phyloP scores from a whole-genome alignment of 2,888 invertebrate genomes.

The Caradrina kadenii region DNA sequence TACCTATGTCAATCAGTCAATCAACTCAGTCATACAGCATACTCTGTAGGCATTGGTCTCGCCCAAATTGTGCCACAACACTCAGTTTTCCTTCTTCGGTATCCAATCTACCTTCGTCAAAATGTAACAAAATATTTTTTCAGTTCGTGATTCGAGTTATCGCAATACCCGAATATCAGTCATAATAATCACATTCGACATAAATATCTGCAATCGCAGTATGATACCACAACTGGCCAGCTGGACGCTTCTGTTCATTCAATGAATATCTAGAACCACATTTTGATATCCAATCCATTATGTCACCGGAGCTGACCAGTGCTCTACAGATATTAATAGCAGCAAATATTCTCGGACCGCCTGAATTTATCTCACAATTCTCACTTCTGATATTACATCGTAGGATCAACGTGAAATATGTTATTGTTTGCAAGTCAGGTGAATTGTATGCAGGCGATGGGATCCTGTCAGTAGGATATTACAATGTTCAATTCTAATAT shows the following conservation, averaged over 20 bases:
- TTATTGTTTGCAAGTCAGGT: constrained; percentile 48
- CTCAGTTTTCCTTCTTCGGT: neutral
- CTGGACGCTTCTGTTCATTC: constrained; percentile 33
- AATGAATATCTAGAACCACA: constrained; percentile 2
- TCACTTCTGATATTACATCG: constrained; percentile 51
- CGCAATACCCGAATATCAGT: neutral
- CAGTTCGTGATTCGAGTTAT: neutral
- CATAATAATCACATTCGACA: neutral
- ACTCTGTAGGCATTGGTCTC: no score
- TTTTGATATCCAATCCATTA: constrained; percentile 38
- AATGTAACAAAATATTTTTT: neutral
- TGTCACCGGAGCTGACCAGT: constrained; percentile 22
- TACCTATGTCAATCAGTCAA: constrained; percentile 6
- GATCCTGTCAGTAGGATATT: constrained; percentile 34
- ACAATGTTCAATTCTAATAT: constrained; percentile 39
- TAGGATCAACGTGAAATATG: constrained; percentile 55
- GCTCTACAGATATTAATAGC: constrained; percentile 58
- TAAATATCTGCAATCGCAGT: neutral
- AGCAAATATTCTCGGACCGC: constrained; percentile 47
- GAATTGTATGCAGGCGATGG: constrained; percentile 30
- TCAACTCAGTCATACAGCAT: neutral
- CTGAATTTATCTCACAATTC: constrained; percentile 56
- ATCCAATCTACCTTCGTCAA: neutral
- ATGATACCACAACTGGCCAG: neutral
- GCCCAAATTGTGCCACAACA: neutral